Percentiles rank a stretch among this genome's conserved stretches.
Conservation (phyloP, 2,797 vertebrate genomes). For the Streptopelia turtur region DNA sequence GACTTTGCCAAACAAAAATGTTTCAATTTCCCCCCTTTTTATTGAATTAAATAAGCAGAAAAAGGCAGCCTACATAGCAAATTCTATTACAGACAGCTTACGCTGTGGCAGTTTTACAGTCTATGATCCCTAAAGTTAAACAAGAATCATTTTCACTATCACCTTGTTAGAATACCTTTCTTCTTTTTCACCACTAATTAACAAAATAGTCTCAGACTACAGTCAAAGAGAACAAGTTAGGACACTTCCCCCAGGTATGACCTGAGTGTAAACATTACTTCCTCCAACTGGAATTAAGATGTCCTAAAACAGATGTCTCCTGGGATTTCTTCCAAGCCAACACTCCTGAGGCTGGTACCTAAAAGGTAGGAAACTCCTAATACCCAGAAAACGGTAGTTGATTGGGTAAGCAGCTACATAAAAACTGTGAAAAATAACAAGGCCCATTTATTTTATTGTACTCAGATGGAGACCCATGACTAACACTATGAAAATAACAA, state of each 20-base stretch:
- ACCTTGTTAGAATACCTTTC: neutral
- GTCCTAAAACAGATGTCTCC: neutral
- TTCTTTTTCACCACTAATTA: neutral
- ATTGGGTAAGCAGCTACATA: neutral
- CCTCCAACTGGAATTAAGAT: neutral
- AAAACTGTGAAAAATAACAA: neutral
- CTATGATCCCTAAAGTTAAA: neutral
- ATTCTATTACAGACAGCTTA: neutral
- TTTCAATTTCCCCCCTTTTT: rapidly evolving
- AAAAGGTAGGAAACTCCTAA: neutral
- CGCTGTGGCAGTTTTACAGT: neutral
- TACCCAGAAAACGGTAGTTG: neutral
- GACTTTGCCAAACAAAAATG: neutral
- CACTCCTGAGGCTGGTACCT: neutral
- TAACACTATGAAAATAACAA: neutral
- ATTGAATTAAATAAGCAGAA: neutral
- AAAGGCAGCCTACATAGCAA: neutral
- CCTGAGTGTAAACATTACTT: neutral
- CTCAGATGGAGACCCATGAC: neutral
- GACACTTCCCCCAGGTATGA: neutral
- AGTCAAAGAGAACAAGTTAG: neutral
- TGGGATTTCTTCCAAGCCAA: neutral
- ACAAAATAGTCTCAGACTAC: neutral
- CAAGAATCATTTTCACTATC: neutral
- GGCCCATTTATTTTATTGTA: neutral